Conservation (phyloP, 1,140 invertebrate genomes). For the Globodera rostochiensis region DNA sequence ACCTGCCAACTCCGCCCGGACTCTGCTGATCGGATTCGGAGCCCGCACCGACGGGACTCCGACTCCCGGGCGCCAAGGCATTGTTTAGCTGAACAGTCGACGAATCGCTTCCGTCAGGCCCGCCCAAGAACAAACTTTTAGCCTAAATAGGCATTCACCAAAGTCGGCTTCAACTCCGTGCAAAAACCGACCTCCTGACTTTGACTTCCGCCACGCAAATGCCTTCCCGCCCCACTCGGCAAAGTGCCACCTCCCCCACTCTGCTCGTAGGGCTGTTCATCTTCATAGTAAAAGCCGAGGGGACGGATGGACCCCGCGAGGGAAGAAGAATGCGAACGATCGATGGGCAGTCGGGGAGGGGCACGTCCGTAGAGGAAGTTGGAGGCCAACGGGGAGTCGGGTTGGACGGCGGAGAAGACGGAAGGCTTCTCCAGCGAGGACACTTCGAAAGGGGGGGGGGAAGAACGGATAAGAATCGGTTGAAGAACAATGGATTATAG, state of each 20-base stretch:
- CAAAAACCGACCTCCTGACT: neutral
- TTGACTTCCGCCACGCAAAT: constrained; percentile 17
- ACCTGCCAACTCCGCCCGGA: neutral
- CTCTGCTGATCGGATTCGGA: constrained; percentile 20
- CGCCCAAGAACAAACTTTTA: constrained; percentile 55
- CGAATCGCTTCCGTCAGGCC: constrained; percentile 15
- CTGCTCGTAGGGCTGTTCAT: constrained; percentile 46
- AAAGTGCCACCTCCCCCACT: neutral
- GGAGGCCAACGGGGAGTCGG: constrained; percentile 49
- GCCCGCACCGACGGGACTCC: neutral
- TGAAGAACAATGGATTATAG: neutral
- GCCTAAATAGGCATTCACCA: constrained; percentile 29
- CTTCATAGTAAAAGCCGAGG: constrained; percentile 55
- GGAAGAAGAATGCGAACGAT: constrained; percentile 17
- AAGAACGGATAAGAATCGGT: neutral
- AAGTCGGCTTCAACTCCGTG: neutral
- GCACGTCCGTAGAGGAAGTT: constrained; percentile 56
- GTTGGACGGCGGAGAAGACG: constrained; percentile 16
- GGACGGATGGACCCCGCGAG: constrained; percentile 37
- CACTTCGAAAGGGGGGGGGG: neutral
- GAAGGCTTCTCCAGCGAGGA: constrained; percentile 40
- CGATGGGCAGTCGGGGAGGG: constrained; percentile 12
- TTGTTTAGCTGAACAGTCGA: constrained; percentile 17
- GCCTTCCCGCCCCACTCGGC: constrained; percentile 11
- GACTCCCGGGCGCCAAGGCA: neutral